Percentiles rank a stretch among this genome's conserved stretches.
These are phyloP conservation scores for Andrena minutula DNA, from an alignment of 2,888 invertebrate species.

Conservation along the genomic window DNA sequence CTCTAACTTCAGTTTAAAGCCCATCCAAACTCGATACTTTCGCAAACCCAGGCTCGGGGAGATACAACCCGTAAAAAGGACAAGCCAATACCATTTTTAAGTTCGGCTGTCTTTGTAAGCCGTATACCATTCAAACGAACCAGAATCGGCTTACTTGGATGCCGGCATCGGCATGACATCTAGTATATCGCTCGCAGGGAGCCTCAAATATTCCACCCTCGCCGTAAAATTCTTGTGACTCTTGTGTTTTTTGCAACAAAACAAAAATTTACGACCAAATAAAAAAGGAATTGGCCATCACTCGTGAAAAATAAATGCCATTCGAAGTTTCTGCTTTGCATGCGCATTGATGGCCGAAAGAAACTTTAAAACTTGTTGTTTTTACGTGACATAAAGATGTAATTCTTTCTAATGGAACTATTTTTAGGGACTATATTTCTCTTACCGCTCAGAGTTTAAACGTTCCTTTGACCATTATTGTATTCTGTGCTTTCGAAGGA, in stretches of 20 bases:
- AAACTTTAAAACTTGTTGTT: too few species aligned
- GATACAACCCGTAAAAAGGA: constrained; percentile 16
- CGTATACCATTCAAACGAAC: neutral
- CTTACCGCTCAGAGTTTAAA: too few species aligned
- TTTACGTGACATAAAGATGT: neutral
- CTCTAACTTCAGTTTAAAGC: constrained; percentile 35
- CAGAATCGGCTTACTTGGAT: neutral
- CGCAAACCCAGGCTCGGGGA: neutral
- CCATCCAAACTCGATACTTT: constrained; percentile 36
- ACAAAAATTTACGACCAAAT: too few species aligned
- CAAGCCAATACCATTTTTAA: constrained; percentile 35
- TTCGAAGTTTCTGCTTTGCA: neutral
- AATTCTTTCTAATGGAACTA: too few species aligned
- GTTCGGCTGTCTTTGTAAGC: constrained; percentile 6
- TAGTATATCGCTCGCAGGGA: neutral
- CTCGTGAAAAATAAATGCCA: too few species aligned
- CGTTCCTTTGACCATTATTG: neutral
- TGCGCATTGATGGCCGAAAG: too few species aligned
- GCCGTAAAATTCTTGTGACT: neutral
- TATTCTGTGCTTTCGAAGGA: neutral
- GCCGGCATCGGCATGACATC: neutral
- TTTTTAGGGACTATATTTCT: too few species aligned
- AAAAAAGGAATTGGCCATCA: neutral
- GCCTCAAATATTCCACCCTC: neutral
- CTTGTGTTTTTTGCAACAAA: too few species aligned